Base-by-base conservation (phyloP, 2,888 invertebrate species). In the Apeira syringaria region DNA sequence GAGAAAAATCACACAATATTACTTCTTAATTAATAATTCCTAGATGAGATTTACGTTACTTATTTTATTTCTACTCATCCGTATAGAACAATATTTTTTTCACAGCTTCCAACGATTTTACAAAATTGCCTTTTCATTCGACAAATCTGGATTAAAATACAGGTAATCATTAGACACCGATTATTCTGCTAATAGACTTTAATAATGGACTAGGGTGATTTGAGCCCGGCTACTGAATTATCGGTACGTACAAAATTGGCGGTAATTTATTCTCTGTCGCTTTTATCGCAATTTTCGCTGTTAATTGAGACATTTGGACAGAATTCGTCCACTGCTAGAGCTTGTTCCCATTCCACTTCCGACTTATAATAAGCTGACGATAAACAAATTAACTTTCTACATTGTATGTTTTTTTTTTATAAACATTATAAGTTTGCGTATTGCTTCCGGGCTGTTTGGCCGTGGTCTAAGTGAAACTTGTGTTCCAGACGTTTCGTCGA, bases 271-370 rank as follows among this genome's bases (percentile, higher is more conserved):
- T 77, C 68, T 50, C 54, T 63, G 78, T 74, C 75, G 72, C 73
- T 65, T 74, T 79, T 74, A 80, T 80, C 73, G 70, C 67, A 67
- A 68, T 73, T 76, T 78, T 68, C 68, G 63, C 66, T 74, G 79
- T 74, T 80, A 81, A 82, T 82, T 81, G 79, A 80, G 80, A 77
- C 80, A 81, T 82, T 83, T 81, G 74, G 77, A 74, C 68, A 69
- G 70, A 73, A 78, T 80, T 81, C 69, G 65, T 69, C 58, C 46
- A 59, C 61, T 61, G 65, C 64, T 53, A 56, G 17, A 17, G 11
- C 30, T 25, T 13, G 8, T 39, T n/a, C n/a, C n/a, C n/a, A n/a
- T n/a, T n/a, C n/a, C n/a, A n/a, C n/a, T n/a, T n/a, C n/a, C n/a
- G n/a, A n/a, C n/a, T n/a, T n/a, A n/a, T n/a, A n/a, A n/a, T n/a